A percentile compares a stretch with the other conserved stretches of the same genome.
Evolutionary conservation across 2,888 invertebrate genomes (phyloP).

Genomic region (Phoronis australis): DNA sequence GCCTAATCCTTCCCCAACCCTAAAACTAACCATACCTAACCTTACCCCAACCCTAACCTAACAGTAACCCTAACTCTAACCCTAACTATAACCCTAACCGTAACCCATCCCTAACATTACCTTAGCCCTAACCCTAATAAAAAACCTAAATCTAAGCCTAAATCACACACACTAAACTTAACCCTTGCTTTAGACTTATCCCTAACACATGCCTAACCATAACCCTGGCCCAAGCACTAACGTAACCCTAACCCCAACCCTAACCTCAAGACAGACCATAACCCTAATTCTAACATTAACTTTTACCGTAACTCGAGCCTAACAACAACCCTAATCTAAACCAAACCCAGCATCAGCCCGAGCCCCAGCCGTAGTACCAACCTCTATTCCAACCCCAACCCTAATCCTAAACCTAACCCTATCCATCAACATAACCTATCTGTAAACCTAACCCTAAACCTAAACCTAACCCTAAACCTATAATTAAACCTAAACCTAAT

Average conservation of each 20-base stretch:
- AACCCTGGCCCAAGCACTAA: slow-evolving; percentile 10
- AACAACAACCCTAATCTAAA: no score
- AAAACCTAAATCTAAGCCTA: no score
- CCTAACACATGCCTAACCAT: no score
- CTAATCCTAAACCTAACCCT: no score
- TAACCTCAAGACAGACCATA: slow-evolving; percentile 9
- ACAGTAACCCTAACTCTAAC: no score
- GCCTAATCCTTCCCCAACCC: slow-evolving; percentile 7
- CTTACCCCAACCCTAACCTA: no score
- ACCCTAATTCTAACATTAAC: slow-evolving; percentile 10
- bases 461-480: slow-evolving; percentile 17
- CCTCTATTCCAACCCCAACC: slow-evolving; percentile 12
- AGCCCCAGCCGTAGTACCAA: slow-evolving; percentile 11
- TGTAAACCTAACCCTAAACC: slow-evolving; percentile 16
- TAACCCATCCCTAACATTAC: no score
- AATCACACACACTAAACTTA: no score
- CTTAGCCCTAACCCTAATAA: no score
- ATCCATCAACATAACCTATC: slow-evolving; percentile 15
- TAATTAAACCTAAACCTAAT: slow-evolving; percentile 18
- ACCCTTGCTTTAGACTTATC: no score
- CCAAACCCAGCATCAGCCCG: slow-evolving; percentile 9
- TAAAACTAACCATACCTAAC: no score
- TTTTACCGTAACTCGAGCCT: slow-evolving; percentile 7
- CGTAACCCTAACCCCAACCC: slow-evolving; percentile 9
- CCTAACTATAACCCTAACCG: no score